These are phyloP conservation scores for Varanus salvator DNA, from an alignment of 2,113 vertebrate species.

Conservation along the genomic window DNA sequence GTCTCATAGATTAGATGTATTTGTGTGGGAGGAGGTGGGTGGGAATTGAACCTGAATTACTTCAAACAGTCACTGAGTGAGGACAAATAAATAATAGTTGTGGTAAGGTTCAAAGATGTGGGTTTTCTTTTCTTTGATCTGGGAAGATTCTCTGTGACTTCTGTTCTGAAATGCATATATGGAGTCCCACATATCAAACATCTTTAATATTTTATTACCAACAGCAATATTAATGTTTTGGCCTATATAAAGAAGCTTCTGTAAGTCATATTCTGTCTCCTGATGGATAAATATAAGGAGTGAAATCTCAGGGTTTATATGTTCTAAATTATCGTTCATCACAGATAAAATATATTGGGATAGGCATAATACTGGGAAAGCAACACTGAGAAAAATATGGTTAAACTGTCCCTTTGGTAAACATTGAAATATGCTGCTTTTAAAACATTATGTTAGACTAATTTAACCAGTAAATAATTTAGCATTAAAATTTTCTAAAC, in stretches of 20 bases:
- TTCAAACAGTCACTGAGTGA: no score
- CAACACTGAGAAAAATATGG: neutral
- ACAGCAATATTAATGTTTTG: neutral
- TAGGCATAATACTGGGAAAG: neutral
- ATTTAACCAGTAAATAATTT: neutral
- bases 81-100: neutral
- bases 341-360: neutral
- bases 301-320: neutral
- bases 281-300: neutral
- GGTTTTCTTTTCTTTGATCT: neutral
- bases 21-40: no score
- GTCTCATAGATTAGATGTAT: no score
- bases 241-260: neutral
- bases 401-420: neutral
- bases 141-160: neutral
- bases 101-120: neutral
- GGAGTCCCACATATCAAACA: neutral
- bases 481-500: neutral
- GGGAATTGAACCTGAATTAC: neutral
- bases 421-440: neutral
- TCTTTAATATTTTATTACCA: neutral
- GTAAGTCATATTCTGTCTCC: neutral
- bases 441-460: neutral
- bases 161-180: neutral
- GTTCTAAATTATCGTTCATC: no score